Evolutionary conservation across 2,888 invertebrate genomes (phyloP).

Genomic region (Bellardia pandia): DNA sequence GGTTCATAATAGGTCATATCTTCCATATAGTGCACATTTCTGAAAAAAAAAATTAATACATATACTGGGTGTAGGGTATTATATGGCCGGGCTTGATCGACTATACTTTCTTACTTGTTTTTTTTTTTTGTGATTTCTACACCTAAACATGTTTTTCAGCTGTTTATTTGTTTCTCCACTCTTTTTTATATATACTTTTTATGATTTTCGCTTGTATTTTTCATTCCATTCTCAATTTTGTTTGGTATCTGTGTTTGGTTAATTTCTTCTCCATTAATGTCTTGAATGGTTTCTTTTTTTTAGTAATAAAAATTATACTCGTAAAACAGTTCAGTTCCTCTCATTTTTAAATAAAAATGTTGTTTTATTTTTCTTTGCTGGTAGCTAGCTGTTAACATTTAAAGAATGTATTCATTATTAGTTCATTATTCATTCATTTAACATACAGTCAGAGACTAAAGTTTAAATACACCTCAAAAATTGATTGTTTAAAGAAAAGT

Average conservation of each 20-base stretch:
- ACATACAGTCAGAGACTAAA: too few relatives aligned
- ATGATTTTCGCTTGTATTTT: slow-evolving; percentile 52
- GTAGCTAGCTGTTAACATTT: not conserved
- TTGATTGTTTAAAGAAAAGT: too few relatives aligned
- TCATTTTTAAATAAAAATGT: slow-evolving; percentile 36
- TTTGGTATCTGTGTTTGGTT: slow-evolving; percentile 53
- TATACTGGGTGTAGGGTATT: too few relatives aligned
- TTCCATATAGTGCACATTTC: too few relatives aligned
- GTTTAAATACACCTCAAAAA: too few relatives aligned
- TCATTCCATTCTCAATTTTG: slow-evolving; percentile 58
- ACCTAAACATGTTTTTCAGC: slow-evolving; percentile 68
- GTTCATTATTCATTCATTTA: not conserved
- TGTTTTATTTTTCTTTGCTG: slow-evolving; percentile 14
- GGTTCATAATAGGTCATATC: too few relatives aligned
- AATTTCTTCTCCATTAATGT: slow-evolving; percentile 65
- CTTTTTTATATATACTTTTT: slow-evolving; percentile 48
- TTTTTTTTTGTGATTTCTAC: slow-evolving; percentile 48
- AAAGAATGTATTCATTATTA: slow-evolving; percentile 53
- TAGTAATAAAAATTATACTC: slow-evolving; percentile 36
- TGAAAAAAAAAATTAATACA: too few relatives aligned
- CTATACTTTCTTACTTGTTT: not conserved
- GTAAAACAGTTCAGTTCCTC: slow-evolving; percentile 50
- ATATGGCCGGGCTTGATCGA: too few relatives aligned
- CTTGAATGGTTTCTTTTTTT: slow-evolving; percentile 69
- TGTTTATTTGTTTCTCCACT: slow-evolving; percentile 59